These are phyloP conservation scores for Drosophila sp. DNA, from an alignment of 1,140 invertebrate species.

Conservation along the genomic window DNA sequence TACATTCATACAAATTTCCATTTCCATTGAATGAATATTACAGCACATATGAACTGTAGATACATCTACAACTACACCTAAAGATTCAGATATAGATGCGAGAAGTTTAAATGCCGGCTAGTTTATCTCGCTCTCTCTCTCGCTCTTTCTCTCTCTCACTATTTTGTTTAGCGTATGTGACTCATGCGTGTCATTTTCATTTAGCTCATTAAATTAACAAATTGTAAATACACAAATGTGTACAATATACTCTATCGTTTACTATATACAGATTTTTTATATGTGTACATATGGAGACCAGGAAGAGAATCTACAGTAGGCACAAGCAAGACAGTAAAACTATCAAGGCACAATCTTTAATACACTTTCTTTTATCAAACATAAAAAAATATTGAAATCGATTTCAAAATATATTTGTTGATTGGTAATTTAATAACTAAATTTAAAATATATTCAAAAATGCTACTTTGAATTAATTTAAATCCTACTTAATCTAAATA, in stretches of 20 bases:
- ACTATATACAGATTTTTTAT: slow-evolving; percentile 8
- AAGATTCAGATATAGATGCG: slow-evolving; percentile 17
- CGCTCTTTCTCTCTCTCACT: too few relatives aligned
- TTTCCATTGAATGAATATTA: slow-evolving; percentile 65
- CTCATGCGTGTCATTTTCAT: slow-evolving; percentile 59
- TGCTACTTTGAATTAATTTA: too few relatives aligned
- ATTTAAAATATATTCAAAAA: too few relatives aligned
- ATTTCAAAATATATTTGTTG: too few relatives aligned
- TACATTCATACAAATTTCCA: slow-evolving; percentile 43
- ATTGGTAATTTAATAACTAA: too few relatives aligned
- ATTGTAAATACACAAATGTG: slow-evolving; percentile 58
- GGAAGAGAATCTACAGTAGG: slow-evolving; percentile 23
- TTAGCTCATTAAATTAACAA: slow-evolving; percentile 56
- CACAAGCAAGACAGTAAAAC: background rate
- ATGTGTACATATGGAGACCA: slow-evolving; percentile 11
- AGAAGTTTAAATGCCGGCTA: slow-evolving; percentile 41
- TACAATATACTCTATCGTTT: slow-evolving; percentile 31
- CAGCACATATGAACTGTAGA: slow-evolving; percentile 13
- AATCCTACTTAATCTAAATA: too few relatives aligned
- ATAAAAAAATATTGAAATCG: too few relatives aligned
- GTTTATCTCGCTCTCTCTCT: slow-evolving; percentile 28
- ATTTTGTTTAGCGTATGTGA: slow-evolving; percentile 9
- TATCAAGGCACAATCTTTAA: background rate
- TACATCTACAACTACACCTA: slow-evolving; percentile 20
- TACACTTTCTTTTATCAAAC: too few relatives aligned